Evolutionary conservation across 2,888 invertebrate species (phyloP), one percentile per base, ranked within the genome.

Genomic region (Acrobasis suavella): DNA sequence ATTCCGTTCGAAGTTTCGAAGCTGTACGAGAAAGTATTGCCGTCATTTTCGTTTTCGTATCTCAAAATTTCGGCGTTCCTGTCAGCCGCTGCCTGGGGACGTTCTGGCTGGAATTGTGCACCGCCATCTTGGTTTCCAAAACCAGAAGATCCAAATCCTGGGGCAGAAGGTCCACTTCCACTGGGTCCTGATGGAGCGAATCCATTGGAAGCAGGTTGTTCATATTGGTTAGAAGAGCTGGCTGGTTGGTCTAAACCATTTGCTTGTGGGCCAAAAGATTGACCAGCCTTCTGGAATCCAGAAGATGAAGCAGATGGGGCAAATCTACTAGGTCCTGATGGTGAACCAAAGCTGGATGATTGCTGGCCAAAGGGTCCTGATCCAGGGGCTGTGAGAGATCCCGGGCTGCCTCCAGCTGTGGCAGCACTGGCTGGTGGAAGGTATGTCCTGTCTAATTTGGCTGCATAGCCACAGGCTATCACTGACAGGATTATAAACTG

Each of bases 1-100:
- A 92, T 91, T 5, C 92, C 91, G 62, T 92, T 92, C 0, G 91
- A 90, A 2, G 92, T 91, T 72, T 92, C 91, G 50, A 86, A 92
- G 62, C 81, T 86, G 69, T 90, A 92, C 0, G 85, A 71, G 69
- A 85, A 92, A 9, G 80, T 82, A 58, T 91, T 86, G 32, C 91
- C 91, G 62, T 91, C 87, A 59, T 87, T 91, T 65, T 89, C 79
- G 67, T 82, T 91, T 9, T 87, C 82, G 64, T 84, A 89, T 78
- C 81, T 85, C 55, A 92, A 67, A 42, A 83, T 91, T 69, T 89
- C 83, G 9, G 92, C 89, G 50, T 75, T 82, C 65, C 82, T 84
- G 46, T 91, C 92, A 8, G 82, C 78, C 2, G 82, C 80, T 0
- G 89, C 87, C 67, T 87, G 89, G 10, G 87, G 74, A 1, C 91